A percentile compares a stretch with the other conserved stretches of the same genome.
phyloP scores from a whole-genome alignment of 1,140 invertebrate genomes.

The Phenacoccus solenopsis region DNA sequence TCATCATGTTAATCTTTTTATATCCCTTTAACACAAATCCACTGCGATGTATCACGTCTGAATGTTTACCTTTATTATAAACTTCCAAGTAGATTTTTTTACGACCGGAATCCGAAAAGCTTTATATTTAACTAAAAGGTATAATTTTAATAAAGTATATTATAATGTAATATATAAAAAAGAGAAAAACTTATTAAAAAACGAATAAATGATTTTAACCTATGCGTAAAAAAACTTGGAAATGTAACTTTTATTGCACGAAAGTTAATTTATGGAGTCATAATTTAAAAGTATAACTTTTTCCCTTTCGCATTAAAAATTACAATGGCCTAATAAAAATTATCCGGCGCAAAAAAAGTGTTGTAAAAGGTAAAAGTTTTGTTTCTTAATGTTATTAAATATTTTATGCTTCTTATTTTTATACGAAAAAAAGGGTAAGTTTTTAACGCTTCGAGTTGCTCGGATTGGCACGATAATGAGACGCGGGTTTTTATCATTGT shows the following conservation, averaged over 20 bases:
- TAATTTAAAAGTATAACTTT: slow-evolving; percentile 4
- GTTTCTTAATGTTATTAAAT: background rate
- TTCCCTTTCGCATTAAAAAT: background rate
- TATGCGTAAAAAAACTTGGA: background rate
- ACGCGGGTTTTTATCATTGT: background rate
- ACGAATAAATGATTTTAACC: slow-evolving; percentile 3
- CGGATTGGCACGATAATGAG: background rate
- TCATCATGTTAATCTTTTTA: too few relatives aligned
- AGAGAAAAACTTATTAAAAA: background rate
- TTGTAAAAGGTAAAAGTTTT: background rate
- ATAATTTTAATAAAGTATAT: background rate
- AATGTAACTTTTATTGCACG: background rate
- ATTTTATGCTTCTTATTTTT: background rate
- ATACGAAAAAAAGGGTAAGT: background rate
- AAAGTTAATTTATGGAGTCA: background rate
- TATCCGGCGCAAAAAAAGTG: background rate
- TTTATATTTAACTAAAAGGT: background rate
- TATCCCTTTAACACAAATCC: too few relatives aligned
- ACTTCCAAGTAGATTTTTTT: background rate
- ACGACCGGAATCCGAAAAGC: background rate
- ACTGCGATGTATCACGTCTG: background rate
- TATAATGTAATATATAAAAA: too few relatives aligned
- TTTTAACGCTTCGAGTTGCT: background rate
- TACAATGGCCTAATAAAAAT: background rate
- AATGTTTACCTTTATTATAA: background rate